A percentile compares a stretch with the other conserved stretches of the same genome.
Conservation (phyloP, 2,888 invertebrate genomes). For the Pimpla rufipes region DNA sequence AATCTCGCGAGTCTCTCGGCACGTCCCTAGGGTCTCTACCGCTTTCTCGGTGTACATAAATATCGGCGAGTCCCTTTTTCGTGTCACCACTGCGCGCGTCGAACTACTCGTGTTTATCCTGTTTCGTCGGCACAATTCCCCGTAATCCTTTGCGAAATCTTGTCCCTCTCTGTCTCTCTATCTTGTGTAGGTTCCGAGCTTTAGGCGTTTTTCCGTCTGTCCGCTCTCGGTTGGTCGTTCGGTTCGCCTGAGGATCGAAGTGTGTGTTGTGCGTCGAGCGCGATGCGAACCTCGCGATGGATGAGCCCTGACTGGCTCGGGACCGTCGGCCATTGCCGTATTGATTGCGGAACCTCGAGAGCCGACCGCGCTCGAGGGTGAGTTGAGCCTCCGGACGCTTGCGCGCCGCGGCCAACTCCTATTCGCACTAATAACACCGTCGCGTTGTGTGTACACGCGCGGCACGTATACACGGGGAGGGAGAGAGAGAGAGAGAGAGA, state of each 20-base stretch:
- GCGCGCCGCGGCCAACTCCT: constrained; percentile 20
- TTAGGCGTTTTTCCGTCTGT: constrained; percentile 7
- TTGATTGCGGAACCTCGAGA: constrained; percentile 76
- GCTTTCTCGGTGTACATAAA: constrained; percentile 18
- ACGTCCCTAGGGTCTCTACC: constrained; percentile 3
- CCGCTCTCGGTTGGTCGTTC: not conserved
- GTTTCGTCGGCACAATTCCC: constrained; percentile 17
- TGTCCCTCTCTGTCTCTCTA: no score
- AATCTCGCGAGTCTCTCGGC: constrained; percentile 20
- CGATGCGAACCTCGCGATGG: constrained; percentile 78
- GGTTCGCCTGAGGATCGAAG: constrained; percentile 39
- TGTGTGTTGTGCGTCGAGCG: constrained; percentile 62
- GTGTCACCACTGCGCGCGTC: constrained; percentile 3
- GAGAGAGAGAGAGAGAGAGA: no score
- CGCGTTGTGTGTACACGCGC: not conserved
- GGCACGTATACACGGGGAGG: no score
- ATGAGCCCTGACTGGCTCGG: constrained; percentile 82
- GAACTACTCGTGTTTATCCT: not conserved
- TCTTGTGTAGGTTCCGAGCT: constrained; percentile 3
- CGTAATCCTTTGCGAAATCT: constrained; percentile 38
- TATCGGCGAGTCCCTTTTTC: not conserved
- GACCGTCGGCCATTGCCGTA: constrained; percentile 83
- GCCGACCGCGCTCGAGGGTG: constrained; percentile 46
- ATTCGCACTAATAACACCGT: constrained; percentile 1
- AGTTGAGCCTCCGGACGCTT: constrained; percentile 39